These are phyloP conservation scores for Bembecia ichneumoniformis DNA, from an alignment of 2,888 invertebrate genomes.

Conservation along the genomic window DNA sequence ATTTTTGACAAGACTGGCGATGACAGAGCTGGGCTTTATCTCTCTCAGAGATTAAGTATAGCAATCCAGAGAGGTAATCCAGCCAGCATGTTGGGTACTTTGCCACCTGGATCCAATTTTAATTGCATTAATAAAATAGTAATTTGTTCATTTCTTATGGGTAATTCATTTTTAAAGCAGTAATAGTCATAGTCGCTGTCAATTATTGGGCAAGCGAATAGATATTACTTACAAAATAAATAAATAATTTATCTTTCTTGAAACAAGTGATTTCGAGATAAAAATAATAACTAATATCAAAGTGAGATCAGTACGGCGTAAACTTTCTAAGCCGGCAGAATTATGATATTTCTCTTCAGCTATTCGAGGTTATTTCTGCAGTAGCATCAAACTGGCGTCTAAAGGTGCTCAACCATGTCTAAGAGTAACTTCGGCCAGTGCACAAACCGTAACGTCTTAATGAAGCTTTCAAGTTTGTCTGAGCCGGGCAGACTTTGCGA, in stretches of 20 bases:
- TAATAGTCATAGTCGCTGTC: no score
- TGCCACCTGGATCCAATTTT: no score
- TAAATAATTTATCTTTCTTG: not conserved
- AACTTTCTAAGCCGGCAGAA: slow-evolving; percentile 32
- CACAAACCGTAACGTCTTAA: slow-evolving; percentile 57
- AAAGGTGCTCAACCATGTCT: slow-evolving; percentile 42
- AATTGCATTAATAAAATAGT: no score
- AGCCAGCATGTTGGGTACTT: no score
- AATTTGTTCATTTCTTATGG: no score
- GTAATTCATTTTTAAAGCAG: no score
- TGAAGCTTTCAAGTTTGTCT: slow-evolving; percentile 50
- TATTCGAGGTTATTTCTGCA: slow-evolving; percentile 27
- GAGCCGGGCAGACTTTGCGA: slow-evolving; percentile 21
- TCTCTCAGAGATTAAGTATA: no score
- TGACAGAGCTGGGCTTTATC: no score
- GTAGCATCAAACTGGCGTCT: slow-evolving; percentile 32
- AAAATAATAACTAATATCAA: slow-evolving; percentile 21
- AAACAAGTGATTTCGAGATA: not conserved
- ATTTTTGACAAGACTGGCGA: no score
- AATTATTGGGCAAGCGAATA: not conserved
- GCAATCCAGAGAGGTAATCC: no score
- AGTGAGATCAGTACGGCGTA: slow-evolving; percentile 27
- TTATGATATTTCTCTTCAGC: slow-evolving; percentile 21
- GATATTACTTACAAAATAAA: no score
- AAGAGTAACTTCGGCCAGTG: slow-evolving; percentile 46